phyloP scores from a whole-genome alignment of 2,888 invertebrate genomes.

The Apantesis nais region DNA sequence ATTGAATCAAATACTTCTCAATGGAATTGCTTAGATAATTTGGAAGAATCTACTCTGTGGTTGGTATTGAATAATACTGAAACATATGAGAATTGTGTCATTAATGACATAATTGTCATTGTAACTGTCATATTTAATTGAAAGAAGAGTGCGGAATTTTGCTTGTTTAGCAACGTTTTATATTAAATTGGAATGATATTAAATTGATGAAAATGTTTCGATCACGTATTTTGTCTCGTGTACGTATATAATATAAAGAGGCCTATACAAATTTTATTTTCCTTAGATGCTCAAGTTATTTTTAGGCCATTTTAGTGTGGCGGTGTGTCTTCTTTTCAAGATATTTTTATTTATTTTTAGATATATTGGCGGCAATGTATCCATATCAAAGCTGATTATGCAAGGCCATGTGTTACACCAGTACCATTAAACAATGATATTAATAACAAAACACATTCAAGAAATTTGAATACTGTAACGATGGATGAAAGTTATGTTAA shows the following conservation, averaged over 20 bases:
- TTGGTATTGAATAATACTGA: background rate
- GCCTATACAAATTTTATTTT: background rate
- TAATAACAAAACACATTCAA: slow-evolving; percentile 36
- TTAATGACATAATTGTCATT: slow-evolving; percentile 2
- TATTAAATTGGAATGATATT: slow-evolving; percentile 2
- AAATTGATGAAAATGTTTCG: slow-evolving; percentile 49
- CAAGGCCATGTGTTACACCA: slow-evolving; percentile 49
- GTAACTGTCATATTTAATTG: background rate
- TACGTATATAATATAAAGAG: slow-evolving; percentile 36
- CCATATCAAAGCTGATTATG: slow-evolving; percentile 51
- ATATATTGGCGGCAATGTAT: slow-evolving; percentile 49
- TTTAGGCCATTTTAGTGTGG: background rate
- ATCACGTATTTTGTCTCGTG: slow-evolving; percentile 51
- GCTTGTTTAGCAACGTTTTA: no score
- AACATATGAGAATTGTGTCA: background rate
- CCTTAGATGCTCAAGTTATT: background rate
- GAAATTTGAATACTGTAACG: slow-evolving; percentile 65
- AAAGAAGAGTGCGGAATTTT: background rate
- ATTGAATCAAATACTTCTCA: no score
- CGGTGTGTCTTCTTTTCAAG: background rate
- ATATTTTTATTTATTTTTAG: slow-evolving; percentile 42
- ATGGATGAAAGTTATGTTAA: slow-evolving; percentile 83
- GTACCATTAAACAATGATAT: slow-evolving; percentile 20
- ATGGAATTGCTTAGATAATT: no score
- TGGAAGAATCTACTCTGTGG: background rate